Evolutionary conservation across 2,888 invertebrate genomes (phyloP).

Genomic region (Arge pagana): DNA sequence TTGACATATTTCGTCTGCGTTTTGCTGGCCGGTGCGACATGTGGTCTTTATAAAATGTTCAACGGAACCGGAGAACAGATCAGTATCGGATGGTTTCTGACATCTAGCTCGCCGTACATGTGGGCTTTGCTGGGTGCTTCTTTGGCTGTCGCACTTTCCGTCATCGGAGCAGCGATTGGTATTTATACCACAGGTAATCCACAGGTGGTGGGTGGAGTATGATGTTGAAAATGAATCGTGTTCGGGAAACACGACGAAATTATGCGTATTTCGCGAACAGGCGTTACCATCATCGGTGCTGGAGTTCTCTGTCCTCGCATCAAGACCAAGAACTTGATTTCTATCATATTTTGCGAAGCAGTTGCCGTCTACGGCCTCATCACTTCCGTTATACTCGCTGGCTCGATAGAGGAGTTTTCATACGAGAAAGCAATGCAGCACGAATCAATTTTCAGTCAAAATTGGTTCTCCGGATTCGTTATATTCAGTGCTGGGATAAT

Average conservation of each 20-base stretch:
- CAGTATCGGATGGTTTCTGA: constrained; percentile 88
- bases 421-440: constrained; percentile 25
- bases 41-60: constrained; percentile 72
- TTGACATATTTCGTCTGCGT: too few relatives aligned
- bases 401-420: constrained; percentile 67
- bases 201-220: too few relatives aligned
- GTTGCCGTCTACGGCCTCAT: constrained; percentile 99
- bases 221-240: too few relatives aligned
- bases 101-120: constrained; percentile 91
- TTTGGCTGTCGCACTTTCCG: constrained; percentile 92
- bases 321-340: constrained; percentile 98
- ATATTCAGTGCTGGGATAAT: constrained; percentile 96
- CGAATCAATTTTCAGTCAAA: constrained; percentile 62
- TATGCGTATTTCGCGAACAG: too few relatives aligned
- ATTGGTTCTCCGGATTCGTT: constrained; percentile 87
- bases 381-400: constrained; percentile 95
- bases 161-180: constrained; percentile 96
- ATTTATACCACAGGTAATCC: constrained; percentile 96
- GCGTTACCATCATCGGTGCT: constrained; percentile 96
- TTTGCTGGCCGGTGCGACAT: too few relatives aligned
- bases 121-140: constrained; percentile 95
- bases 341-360: constrained; percentile 99
- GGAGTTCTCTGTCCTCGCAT: constrained; percentile 99
- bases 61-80: constrained; percentile 86
- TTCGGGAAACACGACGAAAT: too few relatives aligned